phyloP scores from a whole-genome alignment of 2,888 invertebrate genomes.

The Synergus umbraculus region DNA sequence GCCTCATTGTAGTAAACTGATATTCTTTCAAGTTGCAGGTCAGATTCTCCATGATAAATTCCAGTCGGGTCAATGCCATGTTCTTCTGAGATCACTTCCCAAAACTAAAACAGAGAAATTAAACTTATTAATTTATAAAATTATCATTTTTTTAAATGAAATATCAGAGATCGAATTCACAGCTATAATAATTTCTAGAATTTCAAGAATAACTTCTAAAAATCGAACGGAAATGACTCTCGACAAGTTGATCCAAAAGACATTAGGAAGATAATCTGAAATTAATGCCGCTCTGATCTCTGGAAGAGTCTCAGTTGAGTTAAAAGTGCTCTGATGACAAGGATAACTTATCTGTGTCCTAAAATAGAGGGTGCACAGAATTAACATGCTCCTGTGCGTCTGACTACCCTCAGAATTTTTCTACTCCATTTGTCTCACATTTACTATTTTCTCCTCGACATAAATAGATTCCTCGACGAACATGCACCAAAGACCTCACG shows the following conservation, averaged over 20 bases:
- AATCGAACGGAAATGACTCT: slow-evolving; percentile 44
- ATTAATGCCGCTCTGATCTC: neutral
- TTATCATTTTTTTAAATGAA: neutral
- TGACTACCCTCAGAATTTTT: slow-evolving; percentile 31
- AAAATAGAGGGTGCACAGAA: slow-evolving; percentile 25
- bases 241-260: slow-evolving; percentile 39
- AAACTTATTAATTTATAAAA: neutral
- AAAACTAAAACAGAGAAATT: slow-evolving; percentile 83
- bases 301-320: neutral
- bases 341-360: slow-evolving; percentile 21
- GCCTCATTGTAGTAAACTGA: slow-evolving; percentile 84
- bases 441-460: slow-evolving; percentile 38
- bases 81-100: slow-evolving; percentile 97
- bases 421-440: slow-evolving; percentile 35
- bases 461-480: slow-evolving; percentile 31
- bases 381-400: slow-evolving; percentile 25
- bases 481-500: slow-evolving; percentile 32
- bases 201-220: neutral
- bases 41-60: slow-evolving; percentile 82
- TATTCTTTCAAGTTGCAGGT: slow-evolving; percentile 83
- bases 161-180: neutral
- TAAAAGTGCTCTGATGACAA: slow-evolving; percentile 13
- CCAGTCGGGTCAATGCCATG: slow-evolving; percentile 85
- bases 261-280: slow-evolving; percentile 48
- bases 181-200: neutral